A percentile compares a stretch with the other conserved stretches of the same genome.
These are phyloP conservation scores for Rostratula benghalensis DNA, from an alignment of 2,113 vertebrate genomes.

Conservation along the genomic window DNA sequence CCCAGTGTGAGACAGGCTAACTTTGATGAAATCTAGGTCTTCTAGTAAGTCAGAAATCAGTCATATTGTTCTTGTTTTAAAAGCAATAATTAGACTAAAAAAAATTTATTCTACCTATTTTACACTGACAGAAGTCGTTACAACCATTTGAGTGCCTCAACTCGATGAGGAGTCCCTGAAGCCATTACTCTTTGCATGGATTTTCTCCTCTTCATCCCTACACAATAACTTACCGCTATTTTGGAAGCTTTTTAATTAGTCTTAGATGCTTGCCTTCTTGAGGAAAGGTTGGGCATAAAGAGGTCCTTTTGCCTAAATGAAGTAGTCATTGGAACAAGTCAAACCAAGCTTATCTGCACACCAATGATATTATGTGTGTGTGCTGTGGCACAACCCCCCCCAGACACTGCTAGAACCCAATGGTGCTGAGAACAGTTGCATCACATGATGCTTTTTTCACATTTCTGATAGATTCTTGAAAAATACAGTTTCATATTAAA, in stretches of 20 bases:
- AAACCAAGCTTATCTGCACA: not conserved
- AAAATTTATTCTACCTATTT: not conserved
- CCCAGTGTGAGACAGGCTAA: not conserved
- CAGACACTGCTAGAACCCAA: not conserved
- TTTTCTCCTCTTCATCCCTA: not conserved
- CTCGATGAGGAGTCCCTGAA: not conserved
- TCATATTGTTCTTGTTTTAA: not conserved
- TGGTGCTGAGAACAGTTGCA: not conserved
- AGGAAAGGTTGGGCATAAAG: not conserved
- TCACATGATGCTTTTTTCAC: not conserved
- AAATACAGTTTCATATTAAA: not conserved
- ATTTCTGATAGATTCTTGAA: not conserved
- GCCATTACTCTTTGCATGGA: not conserved
- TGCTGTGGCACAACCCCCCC: not conserved
- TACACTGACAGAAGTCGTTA: not conserved
- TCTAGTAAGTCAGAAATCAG: not conserved
- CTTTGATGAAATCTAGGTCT: not conserved
- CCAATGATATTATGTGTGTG: rapidly evolving
- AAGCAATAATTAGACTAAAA: not conserved
- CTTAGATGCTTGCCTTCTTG: not conserved
- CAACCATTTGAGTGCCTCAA: not conserved
- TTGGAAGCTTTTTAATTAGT: not conserved
- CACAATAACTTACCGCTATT: not conserved
- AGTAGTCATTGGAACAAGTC: not conserved
- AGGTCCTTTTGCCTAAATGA: not conserved